Percentiles rank a stretch among this genome's conserved stretches.
Conservation (phyloP, 2,113 vertebrate species). For the Trichomycterus rosablanca region DNA sequence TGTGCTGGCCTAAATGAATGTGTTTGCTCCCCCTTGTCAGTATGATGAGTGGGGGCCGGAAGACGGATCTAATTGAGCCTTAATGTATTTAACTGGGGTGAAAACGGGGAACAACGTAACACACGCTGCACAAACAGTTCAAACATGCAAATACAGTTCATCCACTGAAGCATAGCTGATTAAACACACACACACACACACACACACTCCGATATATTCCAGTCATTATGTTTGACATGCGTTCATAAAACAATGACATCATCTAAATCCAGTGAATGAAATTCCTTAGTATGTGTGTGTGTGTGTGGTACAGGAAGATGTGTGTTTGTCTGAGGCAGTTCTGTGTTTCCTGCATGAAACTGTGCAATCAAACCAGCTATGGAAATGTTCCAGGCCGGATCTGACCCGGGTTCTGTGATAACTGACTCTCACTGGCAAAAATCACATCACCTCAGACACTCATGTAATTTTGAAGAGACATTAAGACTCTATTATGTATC, state of each 20-base stretch:
- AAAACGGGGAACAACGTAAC: conserved; percentile 6
- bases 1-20: conserved; percentile 47
- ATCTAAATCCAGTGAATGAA: conserved; percentile 1
- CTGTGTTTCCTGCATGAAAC: conserved; percentile 32
- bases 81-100: conserved; percentile 79
- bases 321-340: conserved; percentile 21
- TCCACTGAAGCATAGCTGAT: neutral
- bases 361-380: conserved; percentile 7
- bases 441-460: neutral
- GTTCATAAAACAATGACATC: neutral
- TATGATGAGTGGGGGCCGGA: conserved; percentile 87
- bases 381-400: conserved; percentile 21
- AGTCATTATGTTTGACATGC: neutral
- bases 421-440: neutral
- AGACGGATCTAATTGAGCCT: conserved; percentile 79
- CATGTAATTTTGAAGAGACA: no score
- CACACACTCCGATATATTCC: neutral
- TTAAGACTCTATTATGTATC: no score
- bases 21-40: conserved; percentile 79
- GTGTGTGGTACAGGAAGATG: conserved; percentile 11
- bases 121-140: conserved; percentile 1
- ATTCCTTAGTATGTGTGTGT: conserved; percentile 57
- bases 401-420: conserved; percentile 14
- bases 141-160: neutral
- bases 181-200: conserved; percentile 1